These are phyloP conservation scores for Ctenodactylus gundi DNA, from an alignment of 2,113 vertebrate species.

Conservation along the genomic window DNA sequence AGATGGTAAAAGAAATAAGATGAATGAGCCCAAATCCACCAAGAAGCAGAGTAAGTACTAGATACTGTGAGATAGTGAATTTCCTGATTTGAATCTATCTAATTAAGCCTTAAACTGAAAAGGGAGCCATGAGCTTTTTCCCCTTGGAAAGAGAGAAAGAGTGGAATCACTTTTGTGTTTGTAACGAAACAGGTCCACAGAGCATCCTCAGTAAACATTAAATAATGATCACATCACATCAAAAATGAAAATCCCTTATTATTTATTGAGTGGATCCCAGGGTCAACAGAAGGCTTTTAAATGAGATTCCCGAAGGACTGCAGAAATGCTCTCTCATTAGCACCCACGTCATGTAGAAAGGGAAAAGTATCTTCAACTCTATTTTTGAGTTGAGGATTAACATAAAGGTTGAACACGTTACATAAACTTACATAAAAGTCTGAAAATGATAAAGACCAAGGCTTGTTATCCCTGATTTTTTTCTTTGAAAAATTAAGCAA, in stretches of 20 bases:
- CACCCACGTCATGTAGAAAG: constrained; percentile 56
- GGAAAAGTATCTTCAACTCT: constrained; percentile 53
- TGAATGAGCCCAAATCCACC: not conserved
- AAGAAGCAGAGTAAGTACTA: constrained; percentile 32
- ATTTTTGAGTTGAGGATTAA: constrained; percentile 61
- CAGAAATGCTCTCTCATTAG: constrained; percentile 53
- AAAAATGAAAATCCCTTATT: constrained; percentile 61
- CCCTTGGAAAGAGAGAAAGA: not conserved
- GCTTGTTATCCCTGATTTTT: not conserved
- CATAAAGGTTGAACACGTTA: constrained; percentile 63
- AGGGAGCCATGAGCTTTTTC: not conserved
- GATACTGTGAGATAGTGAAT: not conserved
- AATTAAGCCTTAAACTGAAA: constrained; percentile 59
- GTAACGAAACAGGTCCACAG: constrained; percentile 39
- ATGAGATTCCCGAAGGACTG: constrained; percentile 43
- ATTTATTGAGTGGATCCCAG: constrained; percentile 52
- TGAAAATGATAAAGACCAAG: constrained; percentile 16
- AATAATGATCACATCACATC: constrained; percentile 58
- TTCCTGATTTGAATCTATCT: constrained; percentile 39
- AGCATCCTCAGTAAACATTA: constrained; percentile 58
- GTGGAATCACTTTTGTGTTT: constrained; percentile 53
- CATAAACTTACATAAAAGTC: constrained; percentile 57
- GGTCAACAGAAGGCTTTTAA: constrained; percentile 43
- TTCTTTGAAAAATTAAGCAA: constrained; percentile 68
- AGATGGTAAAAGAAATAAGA: not conserved